Percentiles rank a stretch among this genome's conserved stretches.
Conservation (phyloP, 2,113 vertebrate genomes). For the Anolis carolinensis region DNA sequence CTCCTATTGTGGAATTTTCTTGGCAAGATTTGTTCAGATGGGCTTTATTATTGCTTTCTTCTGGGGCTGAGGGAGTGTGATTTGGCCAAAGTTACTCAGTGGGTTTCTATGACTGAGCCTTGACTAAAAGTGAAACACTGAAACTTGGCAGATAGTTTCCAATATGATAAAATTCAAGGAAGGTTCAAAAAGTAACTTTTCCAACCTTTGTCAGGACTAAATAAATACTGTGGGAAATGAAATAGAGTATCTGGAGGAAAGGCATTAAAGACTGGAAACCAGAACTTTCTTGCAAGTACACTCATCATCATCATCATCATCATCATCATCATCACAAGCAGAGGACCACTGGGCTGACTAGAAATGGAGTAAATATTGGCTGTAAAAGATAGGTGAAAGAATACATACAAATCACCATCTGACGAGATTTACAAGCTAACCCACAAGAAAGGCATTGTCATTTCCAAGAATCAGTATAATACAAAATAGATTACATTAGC, state of each 20-base stretch:
- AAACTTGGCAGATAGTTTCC: too few species aligned
- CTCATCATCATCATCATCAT: too few species aligned
- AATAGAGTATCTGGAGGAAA: background rate
- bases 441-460: background rate
- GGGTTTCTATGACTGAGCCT: too few species aligned
- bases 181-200: too few species aligned
- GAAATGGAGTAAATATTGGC: background rate
- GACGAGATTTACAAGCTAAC: background rate
- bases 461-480: background rate
- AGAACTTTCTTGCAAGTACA: background rate
- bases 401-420: background rate
- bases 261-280: background rate
- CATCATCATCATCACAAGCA: background rate
- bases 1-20: too few species aligned
- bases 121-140: too few species aligned
- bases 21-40: too few species aligned
- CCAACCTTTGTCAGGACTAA: too few species aligned
- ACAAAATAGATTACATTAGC: background rate
- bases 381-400: background rate
- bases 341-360: background rate
- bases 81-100: too few species aligned
- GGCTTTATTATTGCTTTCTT: too few species aligned
- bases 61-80: too few species aligned
- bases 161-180: too few species aligned
- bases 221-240: background rate